These are phyloP conservation scores for Rhinatrema bivittatum DNA, from an alignment of 2,797 vertebrate genomes.

Conservation along the genomic window DNA sequence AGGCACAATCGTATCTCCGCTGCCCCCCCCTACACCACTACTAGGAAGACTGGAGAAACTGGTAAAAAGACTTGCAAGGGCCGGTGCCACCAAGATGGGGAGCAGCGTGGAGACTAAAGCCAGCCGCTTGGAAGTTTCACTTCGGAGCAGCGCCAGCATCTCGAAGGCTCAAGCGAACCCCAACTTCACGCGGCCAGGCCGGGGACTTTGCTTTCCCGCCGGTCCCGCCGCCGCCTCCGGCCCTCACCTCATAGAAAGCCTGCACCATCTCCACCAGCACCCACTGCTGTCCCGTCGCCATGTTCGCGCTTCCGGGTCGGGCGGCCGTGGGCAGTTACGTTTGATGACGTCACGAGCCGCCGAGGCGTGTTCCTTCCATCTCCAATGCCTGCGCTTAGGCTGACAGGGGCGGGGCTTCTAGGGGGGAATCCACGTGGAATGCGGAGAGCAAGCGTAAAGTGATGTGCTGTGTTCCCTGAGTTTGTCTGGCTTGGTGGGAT, in stretches of 20 bases:
- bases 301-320: conserved; percentile 30
- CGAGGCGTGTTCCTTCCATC: conserved; percentile 12
- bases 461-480: conserved; percentile 10
- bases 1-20: too few relatives aligned
- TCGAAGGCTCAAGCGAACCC: too few relatives aligned
- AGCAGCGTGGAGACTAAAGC: neutral
- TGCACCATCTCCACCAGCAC: conserved; percentile 95
- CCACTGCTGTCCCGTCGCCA: conserved; percentile 87
- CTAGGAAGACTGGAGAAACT: too few relatives aligned
- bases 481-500: conserved; percentile 14
- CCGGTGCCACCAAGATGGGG: neutral
- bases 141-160: too few relatives aligned
- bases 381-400: neutral
- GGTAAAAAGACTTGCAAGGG: too few relatives aligned
- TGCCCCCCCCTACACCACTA: too few relatives aligned
- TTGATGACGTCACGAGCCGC: neutral
- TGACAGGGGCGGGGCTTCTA: neutral
- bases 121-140: fast-evolving
- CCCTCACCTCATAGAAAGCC: conserved; percentile 83
- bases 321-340: conserved; percentile 10
- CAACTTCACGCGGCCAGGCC: neutral
- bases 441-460: fast-evolving
- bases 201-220: fast-evolving
- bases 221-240: neutral
- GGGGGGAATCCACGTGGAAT: fast-evolving